Evolutionary conservation across 2,113 vertebrate species (phyloP).

Genomic region (Tetrao urogallus): DNA sequence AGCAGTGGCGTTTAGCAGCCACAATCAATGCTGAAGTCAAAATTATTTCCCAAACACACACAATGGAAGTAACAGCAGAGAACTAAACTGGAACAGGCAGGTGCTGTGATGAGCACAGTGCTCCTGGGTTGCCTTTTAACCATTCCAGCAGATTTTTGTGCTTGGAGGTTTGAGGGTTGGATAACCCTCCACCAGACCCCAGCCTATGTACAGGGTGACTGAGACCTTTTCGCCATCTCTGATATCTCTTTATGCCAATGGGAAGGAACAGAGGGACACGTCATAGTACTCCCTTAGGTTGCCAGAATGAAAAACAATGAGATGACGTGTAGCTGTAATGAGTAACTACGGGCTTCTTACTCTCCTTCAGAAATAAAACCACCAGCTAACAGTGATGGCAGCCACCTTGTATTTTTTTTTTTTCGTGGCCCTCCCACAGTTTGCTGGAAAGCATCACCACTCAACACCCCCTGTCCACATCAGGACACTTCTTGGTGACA

Average conservation of each 20-base stretch:
- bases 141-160: neutral
- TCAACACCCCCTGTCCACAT: neutral
- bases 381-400: neutral
- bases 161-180: neutral
- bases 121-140: neutral
- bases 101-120: neutral
- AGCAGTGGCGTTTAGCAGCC: neutral
- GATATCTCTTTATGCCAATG: neutral
- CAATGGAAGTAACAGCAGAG: rapidly evolving
- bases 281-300: neutral
- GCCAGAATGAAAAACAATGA: neutral
- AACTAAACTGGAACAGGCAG: neutral
- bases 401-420: neutral
- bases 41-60: neutral
- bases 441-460: neutral
- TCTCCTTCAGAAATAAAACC: neutral
- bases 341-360: neutral
- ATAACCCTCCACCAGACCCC: neutral
- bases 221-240: too few species aligned
- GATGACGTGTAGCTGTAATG: neutral
- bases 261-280: neutral
- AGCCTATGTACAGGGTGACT: too few species aligned
- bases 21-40: neutral
- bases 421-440: neutral
- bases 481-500: neutral